Evolutionary conservation across 23 tunicate genomes (phyloP), one percentile per base, ranked within the genome.

Genomic region (Clavelina lepadiformis): DNA sequence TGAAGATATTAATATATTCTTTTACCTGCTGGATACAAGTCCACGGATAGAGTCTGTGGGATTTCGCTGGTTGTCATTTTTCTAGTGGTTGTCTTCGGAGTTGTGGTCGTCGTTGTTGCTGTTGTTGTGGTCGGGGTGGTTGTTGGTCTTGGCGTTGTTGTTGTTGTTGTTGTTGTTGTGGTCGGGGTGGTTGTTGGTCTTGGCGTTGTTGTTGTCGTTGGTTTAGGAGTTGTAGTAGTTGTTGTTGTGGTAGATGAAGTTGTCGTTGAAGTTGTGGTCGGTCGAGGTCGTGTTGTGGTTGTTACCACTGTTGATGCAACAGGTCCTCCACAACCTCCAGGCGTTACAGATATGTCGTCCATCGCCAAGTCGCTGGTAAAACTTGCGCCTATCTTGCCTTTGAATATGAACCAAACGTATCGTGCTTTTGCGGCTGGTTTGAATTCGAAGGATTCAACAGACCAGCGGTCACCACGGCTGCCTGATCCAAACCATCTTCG

Each of bases 351-450:
- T 22, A 89, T 41, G 38, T 89, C 97, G 55, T 89, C 97, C 29
- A 89, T 23, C 24, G 97, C 97, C 38, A 85, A 63, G 47, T 89
- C 97, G 55, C 97, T 81, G 5, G 97, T 89, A 65, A 89, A 89
- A 32, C 81, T 89, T 26, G 77, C 70, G 21, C 97, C 97, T 41
- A 89, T 51, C 41, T n/a, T 71, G 34, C 89, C 97, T 62, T 74
- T 76, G 28, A 89, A 67, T 29, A 72, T 51, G 36, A 87, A 62
- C 45, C 69, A 57, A 8, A 87, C 96, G 34, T 65, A 58, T 33
- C 50, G 31, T 5, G 79, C 35, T 19, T 63, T 57, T 5, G 31
- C 25, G 2, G 28, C 49, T 5, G 69, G 55, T 5, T 38, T 20
- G 30, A 89, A 77, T 36, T 81, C 74, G 21, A 75, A 51, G 36